Percentiles rank a stretch among this genome's conserved stretches.
Conservation (phyloP, 2,797 vertebrate genomes). For the Darevskia mixta region DNA sequence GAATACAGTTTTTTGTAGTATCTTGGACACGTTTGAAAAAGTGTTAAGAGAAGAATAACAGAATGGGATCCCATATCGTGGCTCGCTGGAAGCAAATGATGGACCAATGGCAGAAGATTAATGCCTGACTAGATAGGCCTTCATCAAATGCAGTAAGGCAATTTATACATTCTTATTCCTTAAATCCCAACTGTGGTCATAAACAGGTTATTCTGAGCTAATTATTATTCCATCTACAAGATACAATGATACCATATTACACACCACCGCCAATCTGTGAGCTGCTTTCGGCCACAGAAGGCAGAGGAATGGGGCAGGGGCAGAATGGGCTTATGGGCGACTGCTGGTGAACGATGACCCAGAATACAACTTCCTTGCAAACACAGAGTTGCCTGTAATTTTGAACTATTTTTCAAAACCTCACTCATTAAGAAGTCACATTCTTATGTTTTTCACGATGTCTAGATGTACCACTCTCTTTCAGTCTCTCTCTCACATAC, state of each 20-base stretch:
- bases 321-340: too few relatives aligned
- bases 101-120: neutral
- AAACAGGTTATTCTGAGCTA: neutral
- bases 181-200: neutral
- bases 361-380: too few relatives aligned
- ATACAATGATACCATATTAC: too few relatives aligned
- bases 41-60: too few relatives aligned
- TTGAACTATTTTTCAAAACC: too few relatives aligned
- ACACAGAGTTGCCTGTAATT: too few relatives aligned
- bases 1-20: too few relatives aligned
- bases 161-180: neutral
- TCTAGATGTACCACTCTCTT: conserved; percentile 4
- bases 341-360: too few relatives aligned
- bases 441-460: conserved; percentile 12
- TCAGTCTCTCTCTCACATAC: neutral
- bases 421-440: neutral
- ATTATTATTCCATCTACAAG: neutral
- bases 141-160: neutral
- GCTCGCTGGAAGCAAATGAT: neutral
- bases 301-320: too few relatives aligned
- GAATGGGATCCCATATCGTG: neutral
- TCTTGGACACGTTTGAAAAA: too few relatives aligned
- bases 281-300: too few relatives aligned
- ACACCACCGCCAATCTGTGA: too few relatives aligned
- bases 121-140: neutral